Evolutionary conservation across 2,797 vertebrate genomes (phyloP).

Genomic region (Megaceryle alcyon): DNA sequence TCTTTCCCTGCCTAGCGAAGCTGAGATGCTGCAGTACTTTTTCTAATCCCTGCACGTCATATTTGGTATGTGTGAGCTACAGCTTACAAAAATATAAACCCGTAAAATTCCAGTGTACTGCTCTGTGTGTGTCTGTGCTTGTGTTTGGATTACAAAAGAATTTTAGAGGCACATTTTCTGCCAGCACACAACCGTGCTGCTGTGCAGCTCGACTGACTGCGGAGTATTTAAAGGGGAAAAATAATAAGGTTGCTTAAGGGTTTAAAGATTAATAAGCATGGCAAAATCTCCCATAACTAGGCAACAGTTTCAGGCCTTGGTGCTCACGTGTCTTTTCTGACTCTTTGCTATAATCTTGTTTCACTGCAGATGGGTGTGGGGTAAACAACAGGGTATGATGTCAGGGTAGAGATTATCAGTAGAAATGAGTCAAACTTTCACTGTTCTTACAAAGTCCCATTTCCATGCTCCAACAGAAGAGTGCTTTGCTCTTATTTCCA

Average conservation of each 20-base stretch:
- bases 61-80: not conserved
- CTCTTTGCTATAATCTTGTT: not conserved
- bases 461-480: not conserved
- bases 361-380: not conserved
- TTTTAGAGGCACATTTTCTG: not conserved
- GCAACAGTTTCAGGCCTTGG: not conserved
- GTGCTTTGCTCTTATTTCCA: not conserved
- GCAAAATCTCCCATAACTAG: not conserved
- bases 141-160: not conserved
- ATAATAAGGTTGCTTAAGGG: not conserved
- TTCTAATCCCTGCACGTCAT: not conserved
- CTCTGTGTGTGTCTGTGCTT: not conserved
- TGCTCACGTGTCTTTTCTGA: not conserved
- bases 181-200: not conserved
- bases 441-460: not conserved
- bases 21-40: not conserved
- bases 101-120: not conserved
- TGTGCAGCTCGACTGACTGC: not conserved
- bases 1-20: not conserved
- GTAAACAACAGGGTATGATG: not conserved
- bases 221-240: not conserved
- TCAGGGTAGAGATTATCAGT: slow-evolving; percentile 44
- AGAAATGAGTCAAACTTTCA: slow-evolving; percentile 37
- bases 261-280: not conserved
- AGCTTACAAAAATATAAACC: not conserved